Evolutionary conservation across 2,797 vertebrate species (phyloP).

Genomic region (Paedocypris micromegethes): DNA sequence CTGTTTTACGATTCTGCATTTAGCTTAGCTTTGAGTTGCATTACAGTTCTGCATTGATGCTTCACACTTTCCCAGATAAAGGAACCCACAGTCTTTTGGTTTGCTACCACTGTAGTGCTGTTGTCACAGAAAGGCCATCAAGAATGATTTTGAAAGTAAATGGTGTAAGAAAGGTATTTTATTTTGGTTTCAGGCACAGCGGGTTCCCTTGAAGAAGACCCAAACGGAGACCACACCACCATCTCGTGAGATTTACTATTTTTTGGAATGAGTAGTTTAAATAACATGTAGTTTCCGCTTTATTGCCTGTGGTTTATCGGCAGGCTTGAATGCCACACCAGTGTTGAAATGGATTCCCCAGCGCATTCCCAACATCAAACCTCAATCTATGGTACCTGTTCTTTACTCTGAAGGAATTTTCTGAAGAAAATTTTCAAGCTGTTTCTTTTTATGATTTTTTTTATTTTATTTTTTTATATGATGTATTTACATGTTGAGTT

Average conservation of each 20-base stretch:
- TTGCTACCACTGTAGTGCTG: too few species aligned
- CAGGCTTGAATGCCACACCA: constrained; percentile 51
- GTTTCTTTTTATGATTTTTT: neutral
- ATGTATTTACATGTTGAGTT: neutral
- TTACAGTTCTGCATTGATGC: too few species aligned
- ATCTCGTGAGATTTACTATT: constrained; percentile 35
- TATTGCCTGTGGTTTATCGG: constrained; percentile 1
- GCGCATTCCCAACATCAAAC: constrained; percentile 56
- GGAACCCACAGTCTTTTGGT: too few species aligned
- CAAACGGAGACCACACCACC: constrained; percentile 35
- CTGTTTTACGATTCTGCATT: too few species aligned
- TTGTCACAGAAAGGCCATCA: too few species aligned
- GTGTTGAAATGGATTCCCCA: constrained; percentile 59
- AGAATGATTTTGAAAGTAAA: too few species aligned
- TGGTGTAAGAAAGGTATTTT: neutral
- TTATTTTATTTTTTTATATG: neutral
- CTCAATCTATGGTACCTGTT: constrained; percentile 59
- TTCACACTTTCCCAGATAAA: too few species aligned
- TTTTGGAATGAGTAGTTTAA: too few species aligned
- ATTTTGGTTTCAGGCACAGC: constrained; percentile 58
- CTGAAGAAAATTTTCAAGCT: too few species aligned
- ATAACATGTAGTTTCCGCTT: constrained; percentile 8
- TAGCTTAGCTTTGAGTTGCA: too few species aligned
- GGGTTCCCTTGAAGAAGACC: constrained; percentile 63
- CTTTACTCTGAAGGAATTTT: neutral